Evolutionary conservation across 2,888 invertebrate genomes (phyloP).

Genomic region (Hesperia comma): DNA sequence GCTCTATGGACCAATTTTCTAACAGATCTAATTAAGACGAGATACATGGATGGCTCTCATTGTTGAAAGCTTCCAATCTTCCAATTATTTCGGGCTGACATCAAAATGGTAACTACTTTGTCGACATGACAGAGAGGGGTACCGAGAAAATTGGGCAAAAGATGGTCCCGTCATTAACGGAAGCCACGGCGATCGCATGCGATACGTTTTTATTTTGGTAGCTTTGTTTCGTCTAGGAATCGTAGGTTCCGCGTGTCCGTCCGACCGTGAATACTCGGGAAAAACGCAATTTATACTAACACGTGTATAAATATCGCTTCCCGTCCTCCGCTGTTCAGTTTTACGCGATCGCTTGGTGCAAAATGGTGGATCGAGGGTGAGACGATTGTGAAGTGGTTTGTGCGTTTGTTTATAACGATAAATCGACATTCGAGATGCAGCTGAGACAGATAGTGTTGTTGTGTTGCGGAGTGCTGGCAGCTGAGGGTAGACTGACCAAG

Average conservation of each 20-base stretch:
- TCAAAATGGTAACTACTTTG: constrained; percentile 56
- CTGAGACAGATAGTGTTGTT: constrained; percentile 64
- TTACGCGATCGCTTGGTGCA: constrained; percentile 78
- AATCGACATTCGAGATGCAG: constrained; percentile 56
- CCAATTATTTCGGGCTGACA: constrained; percentile 48
- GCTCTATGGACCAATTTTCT: background rate
- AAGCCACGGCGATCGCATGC: constrained; percentile 61
- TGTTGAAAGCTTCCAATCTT: constrained; percentile 28
- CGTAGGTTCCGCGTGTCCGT: constrained; percentile 60
- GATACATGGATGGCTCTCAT: constrained; percentile 10
- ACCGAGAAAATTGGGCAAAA: constrained; percentile 55
- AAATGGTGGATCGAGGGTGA: constrained; percentile 72
- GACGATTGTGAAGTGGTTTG: constrained; percentile 63
- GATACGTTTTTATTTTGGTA: constrained; percentile 63
- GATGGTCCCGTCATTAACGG: constrained; percentile 60
- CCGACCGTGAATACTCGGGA: constrained; percentile 75
- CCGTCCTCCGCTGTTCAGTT: constrained; percentile 77
- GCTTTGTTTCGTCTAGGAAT: constrained; percentile 67
- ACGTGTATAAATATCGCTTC: constrained; percentile 79
- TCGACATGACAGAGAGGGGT: constrained; percentile 54
- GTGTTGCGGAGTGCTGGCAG: constrained; percentile 56
- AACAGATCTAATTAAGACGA: constrained; percentile 1
- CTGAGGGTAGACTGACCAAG: constrained; percentile 66
- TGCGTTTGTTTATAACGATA: constrained; percentile 50
- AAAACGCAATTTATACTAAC: constrained; percentile 78